These are phyloP conservation scores for Dasysyrphus albostriatus DNA, from an alignment of 2,888 invertebrate species.

Conservation along the genomic window DNA sequence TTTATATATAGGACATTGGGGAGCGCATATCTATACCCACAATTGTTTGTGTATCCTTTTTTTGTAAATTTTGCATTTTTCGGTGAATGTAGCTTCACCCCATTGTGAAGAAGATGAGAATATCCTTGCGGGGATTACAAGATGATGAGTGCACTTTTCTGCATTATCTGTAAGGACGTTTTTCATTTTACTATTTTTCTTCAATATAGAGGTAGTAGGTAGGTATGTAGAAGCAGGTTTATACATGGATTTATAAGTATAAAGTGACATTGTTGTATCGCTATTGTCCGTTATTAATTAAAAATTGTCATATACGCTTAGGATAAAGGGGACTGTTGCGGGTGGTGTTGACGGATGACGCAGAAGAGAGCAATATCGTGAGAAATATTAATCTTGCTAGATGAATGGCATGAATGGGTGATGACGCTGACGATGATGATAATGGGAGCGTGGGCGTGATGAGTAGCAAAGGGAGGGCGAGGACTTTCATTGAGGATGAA, in stretches of 20 bases:
- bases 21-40: slow-evolving; percentile 27
- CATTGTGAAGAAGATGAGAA: slow-evolving; percentile 37
- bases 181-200: slow-evolving; percentile 43
- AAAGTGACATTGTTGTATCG: slow-evolving; percentile 63
- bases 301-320: slow-evolving; percentile 71
- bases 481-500: slow-evolving; percentile 50
- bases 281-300: slow-evolving; percentile 75
- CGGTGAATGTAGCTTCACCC: slow-evolving; percentile 8
- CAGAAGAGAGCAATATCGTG: slow-evolving; percentile 50
- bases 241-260: slow-evolving; percentile 2
- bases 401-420: slow-evolving; percentile 71
- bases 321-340: slow-evolving; percentile 1
- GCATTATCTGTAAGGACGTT: slow-evolving; percentile 71
- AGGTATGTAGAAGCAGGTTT: neutral
- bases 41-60: slow-evolving; percentile 36
- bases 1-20: slow-evolving; percentile 61
- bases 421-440: slow-evolving; percentile 29
- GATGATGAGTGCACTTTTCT: slow-evolving; percentile 76
- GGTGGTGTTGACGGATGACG: slow-evolving; percentile 9
- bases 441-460: neutral
- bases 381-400: slow-evolving; percentile 75
- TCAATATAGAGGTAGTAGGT: neutral
- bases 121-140: slow-evolving; percentile 75
- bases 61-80: slow-evolving; percentile 28
- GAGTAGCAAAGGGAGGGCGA: neutral